These are phyloP conservation scores for Neria commutata DNA, from an alignment of 2,888 invertebrate species.

Conservation along the genomic window DNA sequence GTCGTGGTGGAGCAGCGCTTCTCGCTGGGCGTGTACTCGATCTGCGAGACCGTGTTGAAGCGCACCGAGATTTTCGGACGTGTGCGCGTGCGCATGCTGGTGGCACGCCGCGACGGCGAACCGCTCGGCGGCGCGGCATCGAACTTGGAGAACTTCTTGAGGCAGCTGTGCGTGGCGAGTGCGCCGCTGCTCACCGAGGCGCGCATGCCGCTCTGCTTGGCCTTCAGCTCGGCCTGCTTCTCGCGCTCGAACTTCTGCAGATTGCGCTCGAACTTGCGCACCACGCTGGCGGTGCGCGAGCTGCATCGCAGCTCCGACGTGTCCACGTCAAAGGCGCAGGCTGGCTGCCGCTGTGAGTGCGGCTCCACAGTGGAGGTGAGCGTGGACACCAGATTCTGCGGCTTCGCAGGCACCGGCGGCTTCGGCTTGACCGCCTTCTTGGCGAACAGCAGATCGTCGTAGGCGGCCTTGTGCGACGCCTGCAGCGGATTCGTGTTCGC, in stretches of 20 bases:
- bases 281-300: slow-evolving; percentile 57
- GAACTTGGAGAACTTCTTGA: slow-evolving; percentile 58
- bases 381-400: slow-evolving; percentile 51
- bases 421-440: slow-evolving; percentile 51
- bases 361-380: slow-evolving; percentile 43
- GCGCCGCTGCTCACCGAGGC: slow-evolving; percentile 57
- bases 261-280: slow-evolving; percentile 64
- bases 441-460: slow-evolving; percentile 46
- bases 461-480: slow-evolving; percentile 21
- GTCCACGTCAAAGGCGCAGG: slow-evolving; percentile 52
- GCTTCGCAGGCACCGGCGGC: slow-evolving; percentile 56
- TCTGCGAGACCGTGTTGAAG: slow-evolving; percentile 60
- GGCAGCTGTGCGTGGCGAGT: slow-evolving; percentile 53
- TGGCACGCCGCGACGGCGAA: slow-evolving; percentile 72
- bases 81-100: slow-evolving; percentile 68
- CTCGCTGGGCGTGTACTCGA: slow-evolving; percentile 56
- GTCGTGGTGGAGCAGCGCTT: slow-evolving; percentile 41
- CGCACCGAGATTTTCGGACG: slow-evolving; percentile 61
- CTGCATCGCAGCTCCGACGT: slow-evolving; percentile 40
- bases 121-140: slow-evolving; percentile 33
- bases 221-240: slow-evolving; percentile 58
- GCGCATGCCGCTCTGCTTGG: slow-evolving; percentile 50
- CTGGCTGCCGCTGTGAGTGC: slow-evolving; percentile 41
- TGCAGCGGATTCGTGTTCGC: slow-evolving; percentile 50
- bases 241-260: slow-evolving; percentile 69